Base-by-base conservation (phyloP, 2,888 invertebrate genomes). In the Nudaria mundana region DNA sequence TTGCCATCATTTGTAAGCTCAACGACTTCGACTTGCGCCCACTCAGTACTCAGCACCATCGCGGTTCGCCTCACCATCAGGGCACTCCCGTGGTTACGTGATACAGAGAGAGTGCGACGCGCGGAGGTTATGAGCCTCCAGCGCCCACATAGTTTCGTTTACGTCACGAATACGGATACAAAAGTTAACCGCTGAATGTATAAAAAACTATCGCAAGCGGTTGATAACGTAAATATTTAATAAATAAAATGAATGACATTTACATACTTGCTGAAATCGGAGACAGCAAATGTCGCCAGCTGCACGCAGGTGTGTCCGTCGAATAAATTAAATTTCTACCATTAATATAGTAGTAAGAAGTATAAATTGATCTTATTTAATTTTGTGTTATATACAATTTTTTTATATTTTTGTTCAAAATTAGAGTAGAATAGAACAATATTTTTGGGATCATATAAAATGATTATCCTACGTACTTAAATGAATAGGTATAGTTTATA, bases 11-110 rank as follows among this genome's bases (percentile, higher is more conserved):
- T 99, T 63, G 95, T 92, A 68, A 99, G 92, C 88, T 99, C 98
- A 83, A 99, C 97, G 71, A 98, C 97, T 93, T 99, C 99, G 82
- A 99, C 97, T 92, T 99, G 98, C 67, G 98, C 98, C 98, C 98
- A 99, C 92, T 99, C 99, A 82, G 98, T 98, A 89, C 97, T 98
- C 90, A 99, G 92, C 93, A 93, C 93, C 93, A 93, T 93, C 75
- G 81, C 86, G 72, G 64, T 62, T 63, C 71, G 72, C 71, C 75
- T 82, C 74, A 89, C 88, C 89, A 89, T 88, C 76, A 68, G 76
- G 73, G 72, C 76, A 61, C 76, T 70, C 66, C 71, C 73, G 73
- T 67, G 66, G 85, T 86, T 84, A 85, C 85, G 86, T 86, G 85
- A 82, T 71, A 67, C 66, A 64, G 62, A 47, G 52, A 57, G 63